phyloP scores from a whole-genome alignment of 2,888 invertebrate species.

The Hecatera dysodea region DNA sequence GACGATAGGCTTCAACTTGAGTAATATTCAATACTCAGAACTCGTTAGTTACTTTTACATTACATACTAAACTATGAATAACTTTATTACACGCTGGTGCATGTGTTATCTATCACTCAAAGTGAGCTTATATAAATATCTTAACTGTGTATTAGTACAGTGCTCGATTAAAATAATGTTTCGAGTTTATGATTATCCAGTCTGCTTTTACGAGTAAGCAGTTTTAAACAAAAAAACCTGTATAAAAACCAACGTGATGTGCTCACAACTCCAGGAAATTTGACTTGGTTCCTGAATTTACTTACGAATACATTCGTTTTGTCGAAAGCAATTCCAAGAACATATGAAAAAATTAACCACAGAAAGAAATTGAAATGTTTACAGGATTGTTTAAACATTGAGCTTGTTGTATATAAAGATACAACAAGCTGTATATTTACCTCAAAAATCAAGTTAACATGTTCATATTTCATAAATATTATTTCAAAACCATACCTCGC shows the following conservation, averaged over 20 bases:
- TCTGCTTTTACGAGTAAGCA: not conserved
- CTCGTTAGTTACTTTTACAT: not conserved
- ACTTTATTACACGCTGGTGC: not conserved
- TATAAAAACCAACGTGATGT: too few species aligned
- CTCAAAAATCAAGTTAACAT: not conserved
- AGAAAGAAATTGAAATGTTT: not conserved
- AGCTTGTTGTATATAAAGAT: too few species aligned
- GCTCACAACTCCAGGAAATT: not conserved
- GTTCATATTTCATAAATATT: not conserved
- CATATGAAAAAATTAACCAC: not conserved
- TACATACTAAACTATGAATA: not conserved
- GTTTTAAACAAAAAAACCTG: not conserved
- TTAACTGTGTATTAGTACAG: not conserved
- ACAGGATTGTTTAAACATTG: too few species aligned
- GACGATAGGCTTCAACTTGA: constrained; percentile 1
- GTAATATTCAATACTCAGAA: constrained; percentile 12
- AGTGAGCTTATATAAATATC: not conserved
- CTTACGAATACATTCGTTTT: not conserved
- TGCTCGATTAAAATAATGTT: too few species aligned
- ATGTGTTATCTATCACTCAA: not conserved
- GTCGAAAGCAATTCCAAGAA: not conserved
- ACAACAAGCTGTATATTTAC: too few species aligned
- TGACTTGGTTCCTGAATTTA: not conserved
- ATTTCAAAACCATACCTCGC: constrained; percentile 68
- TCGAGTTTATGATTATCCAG: too few species aligned